These are phyloP conservation scores for Albula goreensis DNA, from an alignment of 2,113 vertebrate genomes.

Conservation along the genomic window DNA sequence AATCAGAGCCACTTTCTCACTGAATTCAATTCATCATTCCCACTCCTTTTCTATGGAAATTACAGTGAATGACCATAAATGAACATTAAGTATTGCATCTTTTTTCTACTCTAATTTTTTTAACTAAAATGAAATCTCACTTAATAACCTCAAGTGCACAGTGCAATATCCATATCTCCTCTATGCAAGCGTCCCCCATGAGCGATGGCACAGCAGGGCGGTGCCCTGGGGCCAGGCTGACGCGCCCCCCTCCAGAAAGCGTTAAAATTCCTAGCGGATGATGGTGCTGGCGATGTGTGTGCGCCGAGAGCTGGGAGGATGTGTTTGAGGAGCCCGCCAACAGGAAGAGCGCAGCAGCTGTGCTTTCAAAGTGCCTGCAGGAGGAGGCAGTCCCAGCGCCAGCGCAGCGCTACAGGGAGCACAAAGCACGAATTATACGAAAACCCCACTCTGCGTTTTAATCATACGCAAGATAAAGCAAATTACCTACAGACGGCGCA, in stretches of 20 bases:
- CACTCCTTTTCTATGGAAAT: background rate
- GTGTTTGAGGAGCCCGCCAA: constrained; percentile 7
- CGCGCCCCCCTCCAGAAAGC: background rate
- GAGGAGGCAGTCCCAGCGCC: background rate
- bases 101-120: background rate
- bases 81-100: background rate
- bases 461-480: constrained; percentile 3
- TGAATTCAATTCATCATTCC: background rate
- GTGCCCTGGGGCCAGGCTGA: background rate
- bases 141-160: background rate
- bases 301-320: background rate
- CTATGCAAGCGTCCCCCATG: too few species aligned
- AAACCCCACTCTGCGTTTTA: background rate
- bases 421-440: constrained; percentile 12
- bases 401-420: background rate
- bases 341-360: constrained; percentile 30
- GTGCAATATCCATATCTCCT: background rate
- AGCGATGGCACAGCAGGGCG: background rate
- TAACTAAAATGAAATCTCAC: background rate
- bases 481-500: background rate
- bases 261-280: constrained; percentile 23
- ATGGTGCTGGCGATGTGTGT: background rate
- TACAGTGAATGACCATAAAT: background rate
- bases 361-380: constrained; percentile 25
- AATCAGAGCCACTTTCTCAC: background rate